These are phyloP conservation scores for Macroteleia sp. DNA, from an alignment of 2,888 invertebrate genomes.

Conservation along the genomic window DNA sequence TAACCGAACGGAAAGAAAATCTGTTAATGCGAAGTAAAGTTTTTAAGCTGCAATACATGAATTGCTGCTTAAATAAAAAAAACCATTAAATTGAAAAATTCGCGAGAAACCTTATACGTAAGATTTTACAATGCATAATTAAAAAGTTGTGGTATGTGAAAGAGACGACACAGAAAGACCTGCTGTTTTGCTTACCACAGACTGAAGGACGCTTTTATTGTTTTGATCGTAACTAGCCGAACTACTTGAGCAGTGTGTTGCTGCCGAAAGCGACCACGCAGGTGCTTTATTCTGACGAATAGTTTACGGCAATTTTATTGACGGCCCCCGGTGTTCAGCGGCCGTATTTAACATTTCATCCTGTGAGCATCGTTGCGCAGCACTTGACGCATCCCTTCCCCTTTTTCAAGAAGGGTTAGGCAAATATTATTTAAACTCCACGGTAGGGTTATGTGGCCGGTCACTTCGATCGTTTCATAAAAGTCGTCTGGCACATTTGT, in stretches of 20 bases:
- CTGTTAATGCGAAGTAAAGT: too few relatives aligned
- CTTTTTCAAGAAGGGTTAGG: conserved; percentile 72
- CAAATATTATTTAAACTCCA: conserved; percentile 76
- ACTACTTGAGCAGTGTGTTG: not conserved
- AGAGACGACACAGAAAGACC: too few relatives aligned
- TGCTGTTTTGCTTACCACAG: too few relatives aligned
- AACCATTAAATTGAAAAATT: too few relatives aligned
- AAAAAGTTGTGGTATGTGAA: too few relatives aligned
- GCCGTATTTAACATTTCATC: conserved; percentile 83
- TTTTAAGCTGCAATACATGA: too few relatives aligned
- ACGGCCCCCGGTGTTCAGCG: conserved; percentile 82
- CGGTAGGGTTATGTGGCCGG: conserved; percentile 66
- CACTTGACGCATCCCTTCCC: conserved; percentile 48
- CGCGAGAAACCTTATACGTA: too few relatives aligned
- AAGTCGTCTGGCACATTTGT: too few relatives aligned
- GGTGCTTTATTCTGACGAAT: conserved; percentile 79
- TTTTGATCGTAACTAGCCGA: conserved; percentile 27
- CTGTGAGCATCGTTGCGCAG: conserved; percentile 66
- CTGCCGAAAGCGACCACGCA: conserved; percentile 69
- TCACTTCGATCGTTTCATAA: too few relatives aligned
- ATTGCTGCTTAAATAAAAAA: too few relatives aligned
- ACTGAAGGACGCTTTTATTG: conserved; percentile 39
- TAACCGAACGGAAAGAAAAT: too few relatives aligned
- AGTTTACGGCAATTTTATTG: conserved; percentile 83
- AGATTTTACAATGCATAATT: too few relatives aligned